Conservation (phyloP, 2,888 invertebrate species). For the Drosophila mayaguana region DNA sequence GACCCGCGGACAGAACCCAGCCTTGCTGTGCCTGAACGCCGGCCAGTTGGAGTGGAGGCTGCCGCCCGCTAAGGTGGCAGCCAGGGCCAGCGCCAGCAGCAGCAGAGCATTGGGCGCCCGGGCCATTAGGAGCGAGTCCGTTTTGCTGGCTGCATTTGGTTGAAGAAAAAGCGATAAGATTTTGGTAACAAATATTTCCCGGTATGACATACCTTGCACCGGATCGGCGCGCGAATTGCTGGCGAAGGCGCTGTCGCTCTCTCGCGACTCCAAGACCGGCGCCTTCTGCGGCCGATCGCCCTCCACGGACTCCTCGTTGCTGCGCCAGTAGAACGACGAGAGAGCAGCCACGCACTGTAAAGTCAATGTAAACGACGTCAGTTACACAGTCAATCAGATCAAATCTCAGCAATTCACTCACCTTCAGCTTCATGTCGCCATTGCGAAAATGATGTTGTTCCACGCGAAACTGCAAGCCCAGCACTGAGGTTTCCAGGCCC, state of each 20-base stretch:
- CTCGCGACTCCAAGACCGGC: slow-evolving; percentile 89
- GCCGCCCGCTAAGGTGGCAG: slow-evolving; percentile 66
- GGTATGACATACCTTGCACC: slow-evolving; percentile 88
- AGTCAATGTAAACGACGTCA: too few relatives aligned
- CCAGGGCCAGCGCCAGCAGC: slow-evolving; percentile 70
- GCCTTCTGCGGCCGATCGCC: slow-evolving; percentile 89
- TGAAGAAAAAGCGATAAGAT: slow-evolving; percentile 85
- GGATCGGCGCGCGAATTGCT: slow-evolving; percentile 88
- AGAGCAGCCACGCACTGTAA: slow-evolving; percentile 89
- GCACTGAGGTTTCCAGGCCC: slow-evolving; percentile 88
- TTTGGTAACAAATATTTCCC: slow-evolving; percentile 85
- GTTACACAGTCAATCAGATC: background rate
- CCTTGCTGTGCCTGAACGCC: slow-evolving; percentile 46
- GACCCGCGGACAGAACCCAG: slow-evolving; percentile 3
- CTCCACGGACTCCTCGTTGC: slow-evolving; percentile 91
- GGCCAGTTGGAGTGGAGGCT: slow-evolving; percentile 32
- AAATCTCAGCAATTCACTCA: slow-evolving; percentile 43
- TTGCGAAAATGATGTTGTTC: slow-evolving; percentile 89
- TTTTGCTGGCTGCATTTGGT: slow-evolving; percentile 84
- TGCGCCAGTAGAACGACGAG: slow-evolving; percentile 90
- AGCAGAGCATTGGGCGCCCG: slow-evolving; percentile 75
- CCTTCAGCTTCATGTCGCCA: slow-evolving; percentile 91
- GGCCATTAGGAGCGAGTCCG: slow-evolving; percentile 77
- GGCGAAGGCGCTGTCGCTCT: slow-evolving; percentile 87
- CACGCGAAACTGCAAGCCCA: slow-evolving; percentile 90